Conservation (phyloP, 2,888 invertebrate species). For the Rapana venosa region DNA sequence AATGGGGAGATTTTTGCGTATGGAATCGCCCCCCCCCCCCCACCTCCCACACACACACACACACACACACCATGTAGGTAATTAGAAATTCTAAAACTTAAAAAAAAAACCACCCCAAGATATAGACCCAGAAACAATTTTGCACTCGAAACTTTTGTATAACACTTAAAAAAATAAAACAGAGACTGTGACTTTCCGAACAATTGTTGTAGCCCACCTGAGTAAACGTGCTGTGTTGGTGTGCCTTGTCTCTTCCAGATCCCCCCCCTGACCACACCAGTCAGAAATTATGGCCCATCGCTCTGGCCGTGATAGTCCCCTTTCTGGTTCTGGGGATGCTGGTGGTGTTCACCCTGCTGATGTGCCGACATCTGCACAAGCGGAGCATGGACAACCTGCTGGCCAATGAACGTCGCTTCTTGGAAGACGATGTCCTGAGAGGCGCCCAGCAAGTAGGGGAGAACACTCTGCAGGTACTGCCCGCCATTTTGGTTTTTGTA, state of each 20-base stretch:
- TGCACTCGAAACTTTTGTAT: no score
- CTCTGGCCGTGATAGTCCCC: slow-evolving; percentile 57
- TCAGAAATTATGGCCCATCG: slow-evolving; percentile 49
- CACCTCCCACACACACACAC: no score
- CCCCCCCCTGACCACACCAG: background rate
- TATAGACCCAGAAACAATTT: no score
- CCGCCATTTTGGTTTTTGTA: background rate
- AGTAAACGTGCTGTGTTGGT: background rate
- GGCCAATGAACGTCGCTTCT: slow-evolving; percentile 57
- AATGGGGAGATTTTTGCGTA: no score
- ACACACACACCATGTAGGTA: no score
- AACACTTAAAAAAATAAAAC: no score
- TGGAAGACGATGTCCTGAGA: slow-evolving; percentile 66
- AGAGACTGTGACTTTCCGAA: no score
- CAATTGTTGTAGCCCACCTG: no score
- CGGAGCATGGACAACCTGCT: slow-evolving; percentile 57
- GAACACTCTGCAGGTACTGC: slow-evolving; percentile 65
- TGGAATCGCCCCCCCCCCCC: no score
- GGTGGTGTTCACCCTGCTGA: slow-evolving; percentile 51
- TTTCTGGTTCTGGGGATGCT: slow-evolving; percentile 50
- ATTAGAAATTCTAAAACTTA: no score
- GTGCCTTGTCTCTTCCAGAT: background rate
- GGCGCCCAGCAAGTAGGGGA: slow-evolving; percentile 69
- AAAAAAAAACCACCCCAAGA: no score
- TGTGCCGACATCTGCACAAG: slow-evolving; percentile 57